phyloP scores from a whole-genome alignment of 2,113 vertebrate genomes.

The Bambusicola thoracicus region DNA sequence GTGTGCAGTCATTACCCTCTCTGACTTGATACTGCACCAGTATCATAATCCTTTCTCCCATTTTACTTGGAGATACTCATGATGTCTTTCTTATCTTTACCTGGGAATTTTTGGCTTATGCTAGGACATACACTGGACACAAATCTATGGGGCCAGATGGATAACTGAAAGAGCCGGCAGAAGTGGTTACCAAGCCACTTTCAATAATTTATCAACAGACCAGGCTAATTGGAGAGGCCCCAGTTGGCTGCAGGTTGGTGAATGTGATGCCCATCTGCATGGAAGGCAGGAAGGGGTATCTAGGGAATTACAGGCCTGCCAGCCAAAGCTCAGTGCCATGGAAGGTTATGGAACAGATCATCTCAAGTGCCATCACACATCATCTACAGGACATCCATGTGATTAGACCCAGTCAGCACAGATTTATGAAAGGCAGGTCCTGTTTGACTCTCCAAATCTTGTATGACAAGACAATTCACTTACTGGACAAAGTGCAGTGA shows the following conservation, averaged over 20 bases:
- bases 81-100: not conserved
- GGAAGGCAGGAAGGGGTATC: not conserved
- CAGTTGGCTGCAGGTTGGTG: not conserved
- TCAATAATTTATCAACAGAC: accelerated
- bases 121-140: too few relatives aligned
- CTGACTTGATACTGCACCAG: not conserved
- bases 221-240: not conserved
- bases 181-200: not conserved
- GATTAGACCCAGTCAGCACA: too few relatives aligned
- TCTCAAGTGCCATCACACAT: too few relatives aligned
- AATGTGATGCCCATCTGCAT: not conserved
- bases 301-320: too few relatives aligned
- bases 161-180: not conserved
- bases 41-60: not conserved
- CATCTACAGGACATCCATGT: too few relatives aligned
- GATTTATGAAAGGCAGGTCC: too few relatives aligned
- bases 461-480: too few relatives aligned
- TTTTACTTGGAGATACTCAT: not conserved
- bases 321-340: too few relatives aligned
- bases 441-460: too few relatives aligned
- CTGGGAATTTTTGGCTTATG: not conserved
- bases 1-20: not conserved
- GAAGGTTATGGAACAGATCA: too few relatives aligned
- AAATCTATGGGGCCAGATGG: too few relatives aligned
- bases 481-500: too few relatives aligned